These are phyloP conservation scores for Tinamus guttatus DNA, from an alignment of 2,113 vertebrate genomes.

Conservation along the genomic window DNA sequence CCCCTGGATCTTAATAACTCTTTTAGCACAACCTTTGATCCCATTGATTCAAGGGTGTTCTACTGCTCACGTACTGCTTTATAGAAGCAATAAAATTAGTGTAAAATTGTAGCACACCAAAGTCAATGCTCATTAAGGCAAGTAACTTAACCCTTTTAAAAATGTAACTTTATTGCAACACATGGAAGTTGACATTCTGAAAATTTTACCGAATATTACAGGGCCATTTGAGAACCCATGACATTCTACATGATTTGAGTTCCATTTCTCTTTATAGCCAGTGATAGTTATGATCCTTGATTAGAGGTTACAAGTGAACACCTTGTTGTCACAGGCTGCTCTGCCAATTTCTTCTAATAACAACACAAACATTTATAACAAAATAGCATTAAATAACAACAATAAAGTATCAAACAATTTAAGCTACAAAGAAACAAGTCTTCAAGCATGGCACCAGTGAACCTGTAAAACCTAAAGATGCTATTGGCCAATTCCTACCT, in stretches of 20 bases:
- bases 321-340: background rate
- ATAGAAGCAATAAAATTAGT: background rate
- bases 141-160: background rate
- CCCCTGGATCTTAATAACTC: background rate
- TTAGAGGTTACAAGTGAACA: background rate
- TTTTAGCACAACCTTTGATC: background rate
- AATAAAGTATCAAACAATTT: background rate
- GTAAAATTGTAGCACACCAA: background rate
- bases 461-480: conserved; percentile 1
- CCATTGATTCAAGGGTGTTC: background rate
- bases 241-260: background rate
- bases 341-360: conserved; percentile 35
- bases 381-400: too few species aligned
- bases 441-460: background rate
- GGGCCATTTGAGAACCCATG: background rate
- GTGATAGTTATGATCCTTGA: background rate
- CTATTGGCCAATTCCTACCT: background rate
- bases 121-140: background rate
- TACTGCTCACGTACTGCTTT: background rate
- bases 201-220: background rate
- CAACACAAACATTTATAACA: too few species aligned
- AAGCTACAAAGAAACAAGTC: background rate
- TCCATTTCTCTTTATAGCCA: background rate
- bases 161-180: background rate
- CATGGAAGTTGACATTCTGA: background rate